Percentiles rank a stretch among this genome's conserved stretches.
Evolutionary conservation across 2,113 vertebrate species (phyloP).

Genomic region (Tursiops truncatus): DNA sequence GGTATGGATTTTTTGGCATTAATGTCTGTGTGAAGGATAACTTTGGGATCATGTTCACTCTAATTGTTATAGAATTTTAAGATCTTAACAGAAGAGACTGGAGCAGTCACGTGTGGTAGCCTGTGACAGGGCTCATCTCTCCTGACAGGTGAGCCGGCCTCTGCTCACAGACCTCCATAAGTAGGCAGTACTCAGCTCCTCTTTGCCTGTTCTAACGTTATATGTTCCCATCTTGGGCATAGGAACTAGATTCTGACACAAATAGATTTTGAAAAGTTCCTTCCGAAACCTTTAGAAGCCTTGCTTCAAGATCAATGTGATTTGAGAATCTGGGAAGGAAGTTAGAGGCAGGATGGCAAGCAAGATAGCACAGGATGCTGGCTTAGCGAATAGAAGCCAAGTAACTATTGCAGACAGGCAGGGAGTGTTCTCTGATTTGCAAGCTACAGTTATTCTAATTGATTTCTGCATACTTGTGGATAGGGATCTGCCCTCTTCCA

Average conservation of each 20-base stretch:
- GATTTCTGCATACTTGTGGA: conserved; percentile 77
- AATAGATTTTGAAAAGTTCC: conserved; percentile 65
- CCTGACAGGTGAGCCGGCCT: neutral
- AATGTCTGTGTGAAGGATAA: neutral
- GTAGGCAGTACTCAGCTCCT: neutral
- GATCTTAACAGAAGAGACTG: neutral
- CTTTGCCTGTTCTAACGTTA: neutral
- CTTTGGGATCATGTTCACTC: neutral
- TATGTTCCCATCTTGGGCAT: neutral
- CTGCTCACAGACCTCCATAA: neutral
- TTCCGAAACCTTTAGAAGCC: conserved; percentile 57
- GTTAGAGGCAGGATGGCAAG: conserved; percentile 22
- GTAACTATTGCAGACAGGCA: conserved; percentile 23
- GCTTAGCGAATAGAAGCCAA: conserved; percentile 12
- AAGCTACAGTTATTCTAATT: conserved; percentile 65
- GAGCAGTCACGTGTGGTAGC: neutral
- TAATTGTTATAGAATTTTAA: conserved; percentile 26
- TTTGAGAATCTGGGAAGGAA: conserved; percentile 55
- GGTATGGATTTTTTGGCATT: neutral
- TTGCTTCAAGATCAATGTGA: neutral
- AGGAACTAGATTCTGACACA: conserved; percentile 36
- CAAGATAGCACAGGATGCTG: neutral
- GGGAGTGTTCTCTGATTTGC: conserved; percentile 52
- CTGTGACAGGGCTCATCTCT: neutral
- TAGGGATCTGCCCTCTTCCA: conserved; percentile 73